phyloP scores from a whole-genome alignment of 2,888 invertebrate species.

The Abscondita cerata region DNA sequence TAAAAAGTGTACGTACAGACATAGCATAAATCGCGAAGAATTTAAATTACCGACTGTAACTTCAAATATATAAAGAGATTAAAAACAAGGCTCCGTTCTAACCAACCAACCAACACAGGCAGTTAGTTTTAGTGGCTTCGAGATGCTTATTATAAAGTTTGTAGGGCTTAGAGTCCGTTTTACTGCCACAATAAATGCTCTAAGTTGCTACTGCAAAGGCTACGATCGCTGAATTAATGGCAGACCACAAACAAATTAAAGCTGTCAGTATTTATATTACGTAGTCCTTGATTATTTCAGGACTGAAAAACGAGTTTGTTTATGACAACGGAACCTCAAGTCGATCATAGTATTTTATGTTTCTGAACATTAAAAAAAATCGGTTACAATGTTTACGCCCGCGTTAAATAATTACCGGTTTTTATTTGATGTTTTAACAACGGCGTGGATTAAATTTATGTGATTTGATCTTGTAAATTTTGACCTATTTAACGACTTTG shows the following conservation, averaged over 20 bases:
- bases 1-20: slow-evolving; percentile 31
- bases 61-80: slow-evolving; percentile 50
- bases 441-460: too few species aligned
- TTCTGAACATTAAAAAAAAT: too few species aligned
- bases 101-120: slow-evolving; percentile 32
- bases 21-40: slow-evolving; percentile 47
- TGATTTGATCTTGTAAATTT: too few species aligned
- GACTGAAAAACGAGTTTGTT: slow-evolving; percentile 34
- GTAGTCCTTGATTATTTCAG: slow-evolving; percentile 31
- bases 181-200: slow-evolving; percentile 52
- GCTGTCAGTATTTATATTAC: slow-evolving; percentile 42
- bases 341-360: slow-evolving; percentile 10
- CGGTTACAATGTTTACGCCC: too few species aligned
- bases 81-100: slow-evolving; percentile 46
- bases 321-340: slow-evolving; percentile 33
- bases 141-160: slow-evolving; percentile 53
- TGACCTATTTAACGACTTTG: too few species aligned
- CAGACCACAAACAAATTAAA: slow-evolving; percentile 49
- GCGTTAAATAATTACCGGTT: too few species aligned
- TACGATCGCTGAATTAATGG: slow-evolving; percentile 49
- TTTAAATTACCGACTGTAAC: slow-evolving; percentile 45
- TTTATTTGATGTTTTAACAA: too few species aligned
- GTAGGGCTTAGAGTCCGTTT: slow-evolving; percentile 49
- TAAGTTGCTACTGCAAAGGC: slow-evolving; percentile 40
- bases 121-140: slow-evolving; percentile 40